Evolutionary conservation across 2,888 invertebrate genomes (phyloP).

Genomic region (Spilosoma lubricipeda): DNA sequence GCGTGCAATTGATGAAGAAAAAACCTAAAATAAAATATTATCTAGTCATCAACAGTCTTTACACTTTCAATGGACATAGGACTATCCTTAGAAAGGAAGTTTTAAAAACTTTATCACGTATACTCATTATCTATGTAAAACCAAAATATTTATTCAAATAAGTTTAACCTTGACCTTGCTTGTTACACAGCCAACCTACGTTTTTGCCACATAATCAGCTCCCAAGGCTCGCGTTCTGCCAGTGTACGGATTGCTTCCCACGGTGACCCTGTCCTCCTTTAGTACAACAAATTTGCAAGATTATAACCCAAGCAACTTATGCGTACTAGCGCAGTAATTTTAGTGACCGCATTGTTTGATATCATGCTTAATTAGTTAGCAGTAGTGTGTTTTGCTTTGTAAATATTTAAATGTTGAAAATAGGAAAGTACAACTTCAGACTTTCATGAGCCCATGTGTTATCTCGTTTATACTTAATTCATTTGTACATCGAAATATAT

Average conservation of each 20-base stretch:
- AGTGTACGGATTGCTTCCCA: conserved; percentile 33
- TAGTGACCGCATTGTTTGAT: conserved; percentile 8
- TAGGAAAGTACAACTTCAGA: too few species aligned
- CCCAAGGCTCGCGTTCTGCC: conserved; percentile 27
- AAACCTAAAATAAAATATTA: too few species aligned
- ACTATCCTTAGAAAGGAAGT: too few species aligned
- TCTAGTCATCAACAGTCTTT: too few species aligned
- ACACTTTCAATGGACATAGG: too few species aligned
- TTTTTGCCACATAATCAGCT: conserved; percentile 18
- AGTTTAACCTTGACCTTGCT: background rate
- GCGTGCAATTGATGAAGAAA: too few species aligned
- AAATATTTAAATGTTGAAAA: background rate
- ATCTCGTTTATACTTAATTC: too few species aligned
- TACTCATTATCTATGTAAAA: background rate
- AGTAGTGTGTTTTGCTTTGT: background rate
- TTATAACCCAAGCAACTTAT: conserved; percentile 64
- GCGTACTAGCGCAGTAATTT: conserved; percentile 55
- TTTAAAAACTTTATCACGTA: too few species aligned
- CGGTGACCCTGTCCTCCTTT: conserved; percentile 24
- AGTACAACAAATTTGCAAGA: conserved; percentile 61
- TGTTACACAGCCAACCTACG: conserved; percentile 5
- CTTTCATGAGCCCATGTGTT: too few species aligned
- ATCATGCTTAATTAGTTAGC: background rate
- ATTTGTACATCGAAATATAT: too few species aligned
- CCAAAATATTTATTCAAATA: background rate